Evolutionary conservation across 1,140 invertebrate species (phyloP).

Genomic region (Alviniconcha marisindica): DNA sequence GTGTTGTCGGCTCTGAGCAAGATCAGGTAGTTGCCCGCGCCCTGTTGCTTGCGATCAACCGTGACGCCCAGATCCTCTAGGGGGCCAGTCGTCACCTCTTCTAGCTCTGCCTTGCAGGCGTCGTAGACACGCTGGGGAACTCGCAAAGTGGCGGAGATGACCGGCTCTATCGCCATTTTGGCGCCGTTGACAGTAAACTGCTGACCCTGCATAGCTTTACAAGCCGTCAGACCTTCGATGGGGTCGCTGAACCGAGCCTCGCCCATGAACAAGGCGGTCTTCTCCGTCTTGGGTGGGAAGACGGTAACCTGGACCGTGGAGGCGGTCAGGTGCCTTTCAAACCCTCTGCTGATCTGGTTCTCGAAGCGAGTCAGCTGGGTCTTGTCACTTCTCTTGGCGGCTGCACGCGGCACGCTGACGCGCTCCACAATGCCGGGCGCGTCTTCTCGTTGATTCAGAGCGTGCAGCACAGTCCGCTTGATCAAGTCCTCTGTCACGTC

Average conservation of each 20-base stretch:
- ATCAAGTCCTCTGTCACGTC: constrained; percentile 9
- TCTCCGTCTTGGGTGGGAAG: background rate
- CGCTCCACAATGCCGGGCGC: background rate
- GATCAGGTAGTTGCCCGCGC: constrained; percentile 46
- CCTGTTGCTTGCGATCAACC: constrained; percentile 31
- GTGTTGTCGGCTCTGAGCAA: constrained; percentile 50
- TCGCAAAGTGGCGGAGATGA: constrained; percentile 48
- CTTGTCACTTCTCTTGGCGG: background rate
- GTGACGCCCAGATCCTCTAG: constrained; percentile 6
- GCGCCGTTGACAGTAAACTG: constrained; percentile 38
- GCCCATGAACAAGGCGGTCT: constrained; percentile 38
- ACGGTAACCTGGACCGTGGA: constrained; percentile 44
- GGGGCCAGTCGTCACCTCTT: constrained; percentile 35
- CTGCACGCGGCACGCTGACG: background rate
- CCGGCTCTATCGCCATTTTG: constrained; percentile 43
- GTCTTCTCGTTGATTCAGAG: background rate
- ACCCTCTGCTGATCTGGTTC: background rate
- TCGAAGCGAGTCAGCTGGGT: background rate
- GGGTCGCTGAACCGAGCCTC: constrained; percentile 55
- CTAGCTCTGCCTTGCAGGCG: constrained; percentile 40
- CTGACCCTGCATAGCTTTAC: constrained; percentile 14
- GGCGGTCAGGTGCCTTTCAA: background rate
- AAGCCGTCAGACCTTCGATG: constrained; percentile 54
- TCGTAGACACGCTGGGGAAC: constrained; percentile 47
- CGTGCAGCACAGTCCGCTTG: constrained; percentile 18